phyloP scores from a whole-genome alignment of 2,888 invertebrate genomes.

The Sylvicola cinctus region DNA sequence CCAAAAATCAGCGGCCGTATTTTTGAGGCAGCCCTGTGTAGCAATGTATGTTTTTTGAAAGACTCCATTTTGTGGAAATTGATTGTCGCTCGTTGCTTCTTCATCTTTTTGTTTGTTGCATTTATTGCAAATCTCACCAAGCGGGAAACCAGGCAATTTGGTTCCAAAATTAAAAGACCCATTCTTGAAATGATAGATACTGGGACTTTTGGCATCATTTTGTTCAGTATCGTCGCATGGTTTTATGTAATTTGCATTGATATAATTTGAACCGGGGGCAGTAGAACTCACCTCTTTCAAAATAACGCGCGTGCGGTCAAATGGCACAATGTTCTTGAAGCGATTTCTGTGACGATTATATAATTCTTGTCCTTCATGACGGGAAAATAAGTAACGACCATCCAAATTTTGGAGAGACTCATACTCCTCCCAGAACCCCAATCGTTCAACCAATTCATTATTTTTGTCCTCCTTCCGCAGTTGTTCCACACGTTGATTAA shows the following conservation, averaged over 20 bases:
- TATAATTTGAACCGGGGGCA: constrained; percentile 75
- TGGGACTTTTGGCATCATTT: constrained; percentile 13
- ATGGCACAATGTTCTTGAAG: constrained; percentile 97
- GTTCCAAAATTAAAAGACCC: constrained; percentile 25
- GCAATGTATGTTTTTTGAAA: constrained; percentile 61
- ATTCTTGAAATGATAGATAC: no score
- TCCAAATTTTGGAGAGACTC: constrained; percentile 93
- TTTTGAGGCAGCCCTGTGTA: constrained; percentile 83
- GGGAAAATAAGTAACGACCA: constrained; percentile 78
- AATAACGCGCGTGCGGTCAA: constrained; percentile 89
- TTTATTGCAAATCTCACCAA: constrained; percentile 14
- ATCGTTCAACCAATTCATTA: no score
- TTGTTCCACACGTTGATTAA: constrained; percentile 81
- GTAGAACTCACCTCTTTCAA: constrained; percentile 48
- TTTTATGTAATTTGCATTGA: constrained; percentile 91
- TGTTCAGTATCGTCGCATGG: constrained; percentile 27
- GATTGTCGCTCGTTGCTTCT: no score
- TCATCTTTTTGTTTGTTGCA: constrained; percentile 12
- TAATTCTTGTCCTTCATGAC: constrained; percentile 81
- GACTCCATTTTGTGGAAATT: no score
- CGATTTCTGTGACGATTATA: constrained; percentile 92
- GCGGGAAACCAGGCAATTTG: constrained; percentile 9
- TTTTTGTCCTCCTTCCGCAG: constrained; percentile 80
- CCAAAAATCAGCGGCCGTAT: constrained; percentile 91
- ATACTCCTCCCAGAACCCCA: constrained; percentile 97